Conservation (phyloP, 2,888 invertebrate genomes). For the Drosophila setosimentum region DNA sequence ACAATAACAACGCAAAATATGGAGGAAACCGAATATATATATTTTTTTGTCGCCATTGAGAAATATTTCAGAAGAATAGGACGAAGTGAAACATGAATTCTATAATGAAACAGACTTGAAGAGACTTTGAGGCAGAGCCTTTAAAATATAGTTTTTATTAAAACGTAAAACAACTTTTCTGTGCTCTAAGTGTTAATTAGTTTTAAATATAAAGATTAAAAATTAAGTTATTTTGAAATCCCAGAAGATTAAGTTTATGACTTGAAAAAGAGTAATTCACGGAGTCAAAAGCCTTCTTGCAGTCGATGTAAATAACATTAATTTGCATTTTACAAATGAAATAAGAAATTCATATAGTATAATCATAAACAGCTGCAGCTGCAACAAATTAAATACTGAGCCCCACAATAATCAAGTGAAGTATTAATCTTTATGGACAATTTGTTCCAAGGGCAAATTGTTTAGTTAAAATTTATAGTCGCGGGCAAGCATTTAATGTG, state of each 20-base stretch:
- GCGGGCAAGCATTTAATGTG: background rate
- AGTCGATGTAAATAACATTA: background rate
- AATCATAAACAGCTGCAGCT: slow-evolving; percentile 26
- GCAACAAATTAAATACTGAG: slow-evolving; percentile 3
- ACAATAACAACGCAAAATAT: slow-evolving; percentile 8
- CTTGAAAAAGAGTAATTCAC: background rate
- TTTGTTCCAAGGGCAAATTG: slow-evolving; percentile 26
- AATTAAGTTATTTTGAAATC: no score
- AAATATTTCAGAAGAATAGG: slow-evolving; percentile 5
- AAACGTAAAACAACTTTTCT: background rate
- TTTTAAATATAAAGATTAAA: background rate
- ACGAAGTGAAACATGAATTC: background rate
- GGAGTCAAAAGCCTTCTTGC: background rate
- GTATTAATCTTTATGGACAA: background rate
- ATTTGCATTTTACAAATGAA: background rate
- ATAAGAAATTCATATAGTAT: background rate
- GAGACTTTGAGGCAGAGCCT: background rate
- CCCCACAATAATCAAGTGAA: slow-evolving; percentile 3
- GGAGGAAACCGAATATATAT: slow-evolving; percentile 2
- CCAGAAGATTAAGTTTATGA: background rate
- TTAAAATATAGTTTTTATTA: background rate
- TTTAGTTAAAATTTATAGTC: slow-evolving; percentile 12
- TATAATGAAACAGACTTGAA: background rate
- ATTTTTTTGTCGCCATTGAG: background rate
- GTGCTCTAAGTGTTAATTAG: background rate